Percentiles rank a stretch among this genome's conserved stretches.
phyloP scores from a whole-genome alignment of 2,113 vertebrate genomes.

The Tamias sibiricus region DNA sequence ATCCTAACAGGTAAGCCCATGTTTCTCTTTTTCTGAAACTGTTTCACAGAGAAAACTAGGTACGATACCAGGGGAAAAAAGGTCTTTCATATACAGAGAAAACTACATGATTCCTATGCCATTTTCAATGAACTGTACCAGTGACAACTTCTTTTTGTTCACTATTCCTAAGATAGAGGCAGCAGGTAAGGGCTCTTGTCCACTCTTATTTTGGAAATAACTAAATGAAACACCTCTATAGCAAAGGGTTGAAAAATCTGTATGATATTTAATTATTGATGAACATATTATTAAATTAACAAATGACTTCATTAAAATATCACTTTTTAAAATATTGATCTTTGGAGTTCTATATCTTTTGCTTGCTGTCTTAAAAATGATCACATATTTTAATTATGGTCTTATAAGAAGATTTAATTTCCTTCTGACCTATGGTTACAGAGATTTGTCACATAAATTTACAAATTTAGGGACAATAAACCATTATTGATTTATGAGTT shows the following conservation, averaged over 20 bases:
- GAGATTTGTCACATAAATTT: neutral
- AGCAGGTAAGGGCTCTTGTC: neutral
- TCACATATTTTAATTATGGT: neutral
- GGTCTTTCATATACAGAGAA: neutral
- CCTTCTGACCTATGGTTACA: neutral
- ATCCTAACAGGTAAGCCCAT: neutral
- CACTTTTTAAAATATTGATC: neutral
- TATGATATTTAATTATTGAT: neutral
- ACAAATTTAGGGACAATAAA: neutral
- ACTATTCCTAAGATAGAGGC: neutral
- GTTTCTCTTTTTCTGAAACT: neutral
- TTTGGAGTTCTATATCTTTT: neutral
- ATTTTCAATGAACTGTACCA: neutral
- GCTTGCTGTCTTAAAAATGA: neutral
- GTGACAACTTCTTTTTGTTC: neutral
- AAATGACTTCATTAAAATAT: neutral
- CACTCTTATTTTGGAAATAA: constrained; percentile 7
- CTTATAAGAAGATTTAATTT: neutral
- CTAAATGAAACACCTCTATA: neutral
- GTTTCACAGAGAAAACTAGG: neutral
- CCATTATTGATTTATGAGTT: neutral
- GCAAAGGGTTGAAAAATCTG: neutral
- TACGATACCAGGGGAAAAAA: neutral
- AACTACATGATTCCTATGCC: neutral
- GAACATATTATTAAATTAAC: neutral